Conservation (phyloP, 2,888 invertebrate species). For the Malachius bipustulatus region DNA sequence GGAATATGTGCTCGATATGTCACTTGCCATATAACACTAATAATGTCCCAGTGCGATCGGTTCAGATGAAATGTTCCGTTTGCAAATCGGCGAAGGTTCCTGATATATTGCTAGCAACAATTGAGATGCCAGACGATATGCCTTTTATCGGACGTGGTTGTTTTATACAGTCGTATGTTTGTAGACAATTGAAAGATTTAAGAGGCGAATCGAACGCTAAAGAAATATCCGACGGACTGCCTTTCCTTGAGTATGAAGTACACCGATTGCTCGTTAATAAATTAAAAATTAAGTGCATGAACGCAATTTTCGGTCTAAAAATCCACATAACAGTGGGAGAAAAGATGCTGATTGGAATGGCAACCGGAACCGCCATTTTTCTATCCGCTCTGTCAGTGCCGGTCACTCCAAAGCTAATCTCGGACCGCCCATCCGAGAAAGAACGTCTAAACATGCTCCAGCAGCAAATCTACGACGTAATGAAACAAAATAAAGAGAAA, state of each 20-base stretch:
- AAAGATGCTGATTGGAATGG: slow-evolving; percentile 74
- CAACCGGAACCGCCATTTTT: slow-evolving; percentile 76
- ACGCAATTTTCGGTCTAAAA: slow-evolving; percentile 80
- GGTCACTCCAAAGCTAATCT: slow-evolving; percentile 56
- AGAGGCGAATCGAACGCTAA: slow-evolving; percentile 79
- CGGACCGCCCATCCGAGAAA: slow-evolving; percentile 52
- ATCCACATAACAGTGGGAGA: slow-evolving; percentile 67
- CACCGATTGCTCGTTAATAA: slow-evolving; percentile 85
- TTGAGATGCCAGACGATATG: slow-evolving; percentile 69
- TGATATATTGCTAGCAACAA: slow-evolving; percentile 79
- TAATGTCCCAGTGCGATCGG: slow-evolving; percentile 61
- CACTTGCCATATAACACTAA: slow-evolving; percentile 77
- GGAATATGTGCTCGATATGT: slow-evolving; percentile 36
- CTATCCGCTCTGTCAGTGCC: slow-evolving; percentile 68
- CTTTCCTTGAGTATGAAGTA: slow-evolving; percentile 91
- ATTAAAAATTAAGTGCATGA: slow-evolving; percentile 87
- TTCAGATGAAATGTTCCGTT: slow-evolving; percentile 57
- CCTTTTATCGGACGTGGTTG: slow-evolving; percentile 59
- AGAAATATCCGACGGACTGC: slow-evolving; percentile 89
- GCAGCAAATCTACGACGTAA: slow-evolving; percentile 55
- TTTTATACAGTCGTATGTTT: slow-evolving; percentile 62
- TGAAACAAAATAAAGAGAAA: slow-evolving; percentile 58
- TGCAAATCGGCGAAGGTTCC: slow-evolving; percentile 65
- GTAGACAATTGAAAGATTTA: slow-evolving; percentile 64
- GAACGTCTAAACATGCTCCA: slow-evolving; percentile 56